Percentiles rank a stretch among this genome's conserved stretches.
Evolutionary conservation across 2,113 vertebrate species (phyloP).

Genomic region (Acrocephalus arundinaceus): DNA sequence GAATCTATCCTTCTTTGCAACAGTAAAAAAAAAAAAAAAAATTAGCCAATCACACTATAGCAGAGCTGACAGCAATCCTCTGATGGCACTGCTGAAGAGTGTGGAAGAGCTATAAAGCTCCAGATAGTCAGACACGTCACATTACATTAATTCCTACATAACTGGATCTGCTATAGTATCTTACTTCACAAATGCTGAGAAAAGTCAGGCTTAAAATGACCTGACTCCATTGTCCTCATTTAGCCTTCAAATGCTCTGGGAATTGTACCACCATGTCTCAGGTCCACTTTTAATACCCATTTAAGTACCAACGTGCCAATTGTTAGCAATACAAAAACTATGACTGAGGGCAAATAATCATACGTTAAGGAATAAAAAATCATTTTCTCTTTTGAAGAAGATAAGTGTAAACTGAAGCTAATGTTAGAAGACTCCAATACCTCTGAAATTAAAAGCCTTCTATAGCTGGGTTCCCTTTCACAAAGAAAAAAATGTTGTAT

Average conservation of each 20-base stretch:
- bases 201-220: background rate
- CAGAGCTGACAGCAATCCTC: constrained; percentile 15
- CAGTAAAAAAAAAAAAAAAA: background rate
- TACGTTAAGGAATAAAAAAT: background rate
- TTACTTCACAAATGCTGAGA: background rate
- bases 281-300: background rate
- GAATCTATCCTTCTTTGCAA: background rate
- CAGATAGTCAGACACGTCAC: background rate
- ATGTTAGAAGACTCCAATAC: background rate
- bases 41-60: background rate
- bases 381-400: background rate
- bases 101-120: background rate
- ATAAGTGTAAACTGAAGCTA: background rate
- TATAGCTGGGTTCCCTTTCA: background rate
- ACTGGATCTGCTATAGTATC: background rate
- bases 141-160: background rate
- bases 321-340: background rate
- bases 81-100: background rate
- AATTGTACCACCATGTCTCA: background rate
- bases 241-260: background rate
- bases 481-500: fast-evolving
- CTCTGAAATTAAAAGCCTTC: background rate
- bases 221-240: background rate
- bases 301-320: background rate
- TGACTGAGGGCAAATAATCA: background rate